Conservation (phyloP, 1,140 invertebrate genomes). For the Aphaenogaster rudis region DNA sequence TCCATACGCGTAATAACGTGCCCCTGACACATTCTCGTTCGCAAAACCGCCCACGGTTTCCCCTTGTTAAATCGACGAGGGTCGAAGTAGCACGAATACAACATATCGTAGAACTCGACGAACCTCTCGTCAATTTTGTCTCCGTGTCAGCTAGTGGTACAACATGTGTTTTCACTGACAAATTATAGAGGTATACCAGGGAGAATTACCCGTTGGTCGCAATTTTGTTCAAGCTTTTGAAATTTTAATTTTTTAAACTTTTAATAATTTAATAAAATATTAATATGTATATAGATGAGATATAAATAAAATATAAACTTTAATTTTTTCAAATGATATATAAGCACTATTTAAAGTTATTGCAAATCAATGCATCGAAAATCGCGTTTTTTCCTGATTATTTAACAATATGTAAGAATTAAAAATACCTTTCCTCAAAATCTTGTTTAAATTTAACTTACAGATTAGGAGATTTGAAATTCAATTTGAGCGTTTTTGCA, state of each 20-base stretch:
- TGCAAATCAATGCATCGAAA: not conserved
- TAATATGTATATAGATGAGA: not conserved
- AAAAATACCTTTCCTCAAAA: not conserved
- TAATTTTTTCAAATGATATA: not conserved
- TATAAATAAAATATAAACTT: constrained; percentile 1
- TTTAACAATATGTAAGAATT: not conserved
- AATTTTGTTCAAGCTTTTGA: not conserved
- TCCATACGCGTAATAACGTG: constrained; percentile 6
- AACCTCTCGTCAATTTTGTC: not conserved
- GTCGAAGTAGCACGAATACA: not conserved
- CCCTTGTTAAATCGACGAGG: constrained; percentile 14
- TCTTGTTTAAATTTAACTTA: not conserved
- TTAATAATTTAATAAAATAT: not conserved
- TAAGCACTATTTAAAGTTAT: not conserved
- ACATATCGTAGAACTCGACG: not conserved
- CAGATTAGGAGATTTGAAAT: not conserved
- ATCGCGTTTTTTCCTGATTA: not conserved
- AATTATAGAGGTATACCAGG: not conserved
- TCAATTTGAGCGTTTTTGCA: not conserved
- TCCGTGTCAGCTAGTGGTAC: not conserved
- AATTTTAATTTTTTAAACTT: not conserved
- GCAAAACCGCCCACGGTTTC: constrained; percentile 35
- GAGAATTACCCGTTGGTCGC: not conserved
- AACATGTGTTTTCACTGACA: not conserved
- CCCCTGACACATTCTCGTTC: not conserved